phyloP scores from a whole-genome alignment of 2,113 vertebrate genomes.

The Empidonax alnorum region DNA sequence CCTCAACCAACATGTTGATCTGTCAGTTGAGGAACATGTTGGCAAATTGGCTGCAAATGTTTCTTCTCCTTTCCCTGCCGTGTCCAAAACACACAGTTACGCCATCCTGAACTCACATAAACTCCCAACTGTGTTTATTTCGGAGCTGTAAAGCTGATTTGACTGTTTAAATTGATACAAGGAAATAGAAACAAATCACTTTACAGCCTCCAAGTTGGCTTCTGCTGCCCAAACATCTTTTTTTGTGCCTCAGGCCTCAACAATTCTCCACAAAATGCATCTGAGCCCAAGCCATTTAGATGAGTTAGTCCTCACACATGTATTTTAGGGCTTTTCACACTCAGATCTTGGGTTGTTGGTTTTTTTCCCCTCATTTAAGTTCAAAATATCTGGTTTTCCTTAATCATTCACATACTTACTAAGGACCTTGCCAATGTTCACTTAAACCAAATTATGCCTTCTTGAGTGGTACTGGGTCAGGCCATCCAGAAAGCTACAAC shows the following conservation, averaged over 20 bases:
- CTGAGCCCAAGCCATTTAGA: neutral
- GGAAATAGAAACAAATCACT: conserved; percentile 52
- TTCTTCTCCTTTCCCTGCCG: neutral
- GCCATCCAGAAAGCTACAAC: neutral
- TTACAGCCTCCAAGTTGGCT: conserved; percentile 43
- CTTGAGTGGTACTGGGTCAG: neutral
- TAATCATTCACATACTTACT: neutral
- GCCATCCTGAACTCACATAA: conserved; percentile 11
- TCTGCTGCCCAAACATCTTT: conserved; percentile 49
- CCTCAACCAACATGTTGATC: conserved; percentile 34
- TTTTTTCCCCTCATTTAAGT: neutral
- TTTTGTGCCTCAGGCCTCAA: conserved; percentile 34
- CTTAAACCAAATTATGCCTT: neutral
- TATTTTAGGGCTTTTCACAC: neutral
- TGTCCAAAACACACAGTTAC: conserved; percentile 50
- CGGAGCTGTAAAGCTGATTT: conserved; percentile 29
- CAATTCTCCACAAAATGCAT: neutral
- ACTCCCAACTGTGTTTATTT: conserved; percentile 40
- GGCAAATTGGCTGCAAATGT: conserved; percentile 29
- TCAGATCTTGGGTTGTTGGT: neutral
- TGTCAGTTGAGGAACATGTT: conserved; percentile 8
- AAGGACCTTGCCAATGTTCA: neutral
- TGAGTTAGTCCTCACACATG: neutral
- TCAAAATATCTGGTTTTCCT: neutral
- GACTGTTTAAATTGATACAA: conserved; percentile 32